These are phyloP conservation scores for Neoascia interrupta DNA, from an alignment of 2,888 invertebrate species.

Conservation along the genomic window DNA sequence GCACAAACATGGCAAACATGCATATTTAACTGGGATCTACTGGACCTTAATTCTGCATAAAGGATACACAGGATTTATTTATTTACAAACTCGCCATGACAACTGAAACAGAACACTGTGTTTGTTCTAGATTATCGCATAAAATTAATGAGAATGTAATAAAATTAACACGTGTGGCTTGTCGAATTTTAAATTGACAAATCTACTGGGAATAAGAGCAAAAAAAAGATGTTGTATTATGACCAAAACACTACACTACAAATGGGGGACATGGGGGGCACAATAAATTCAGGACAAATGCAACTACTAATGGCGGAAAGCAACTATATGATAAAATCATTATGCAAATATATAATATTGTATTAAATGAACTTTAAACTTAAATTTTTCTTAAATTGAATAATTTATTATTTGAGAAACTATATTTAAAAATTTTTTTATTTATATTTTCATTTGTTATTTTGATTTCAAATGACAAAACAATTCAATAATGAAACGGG, in stretches of 20 bases:
- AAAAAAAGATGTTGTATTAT: slow-evolving; percentile 32
- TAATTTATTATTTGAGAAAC: no score
- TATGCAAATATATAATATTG: slow-evolving; percentile 40
- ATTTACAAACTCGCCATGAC: slow-evolving; percentile 9
- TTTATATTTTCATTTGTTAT: background rate
- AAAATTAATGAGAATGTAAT: slow-evolving; percentile 46
- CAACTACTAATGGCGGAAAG: slow-evolving; percentile 50
- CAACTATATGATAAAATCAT: slow-evolving; percentile 46
- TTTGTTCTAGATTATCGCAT: slow-evolving; percentile 28
- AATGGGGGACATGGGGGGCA: no score
- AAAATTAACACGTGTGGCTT: slow-evolving; percentile 47
- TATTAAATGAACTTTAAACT: slow-evolving; percentile 29
- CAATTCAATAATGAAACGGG: slow-evolving; percentile 60
- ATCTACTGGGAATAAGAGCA: slow-evolving; percentile 53
- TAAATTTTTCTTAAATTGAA: background rate
- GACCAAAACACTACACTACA: no score
- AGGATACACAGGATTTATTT: no score
- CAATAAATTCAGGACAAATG: slow-evolving; percentile 32
- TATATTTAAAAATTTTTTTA: no score
- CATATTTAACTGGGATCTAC: no score
- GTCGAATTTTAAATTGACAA: slow-evolving; percentile 35
- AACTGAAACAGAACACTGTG: slow-evolving; percentile 22
- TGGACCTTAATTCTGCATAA: no score
- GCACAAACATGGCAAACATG: slow-evolving; percentile 26
- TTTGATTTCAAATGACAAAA: slow-evolving; percentile 42